phyloP scores from a whole-genome alignment of 2,888 invertebrate species.

The Drosophila formosana region DNA sequence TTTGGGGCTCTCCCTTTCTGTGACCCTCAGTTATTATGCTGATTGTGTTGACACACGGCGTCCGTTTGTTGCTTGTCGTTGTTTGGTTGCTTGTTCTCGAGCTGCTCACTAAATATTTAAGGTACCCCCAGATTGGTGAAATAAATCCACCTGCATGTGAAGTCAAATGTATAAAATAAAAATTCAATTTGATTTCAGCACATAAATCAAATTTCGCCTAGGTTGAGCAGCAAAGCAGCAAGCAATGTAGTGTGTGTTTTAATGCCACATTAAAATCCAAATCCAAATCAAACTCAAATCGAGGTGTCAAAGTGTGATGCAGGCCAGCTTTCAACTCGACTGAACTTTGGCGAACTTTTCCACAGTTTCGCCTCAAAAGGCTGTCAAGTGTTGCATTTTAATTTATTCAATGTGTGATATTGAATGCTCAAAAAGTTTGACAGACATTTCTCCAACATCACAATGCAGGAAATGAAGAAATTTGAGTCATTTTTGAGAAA shows the following conservation, averaged over 20 bases:
- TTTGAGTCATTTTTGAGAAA: background rate
- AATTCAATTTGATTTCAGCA: constrained; percentile 49
- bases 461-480: constrained; percentile 6
- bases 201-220: constrained; percentile 26
- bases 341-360: constrained; percentile 8
- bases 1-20: constrained; percentile 13
- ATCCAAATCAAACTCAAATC: constrained; percentile 12
- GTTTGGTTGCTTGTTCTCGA: constrained; percentile 4
- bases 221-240: constrained; percentile 38
- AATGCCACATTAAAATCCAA: constrained; percentile 8
- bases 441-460: constrained; percentile 13
- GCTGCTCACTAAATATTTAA: constrained; percentile 23
- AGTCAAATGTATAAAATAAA: constrained; percentile 53
- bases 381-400: constrained; percentile 18
- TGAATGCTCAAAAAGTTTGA: constrained; percentile 8
- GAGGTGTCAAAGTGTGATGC: constrained; percentile 13
- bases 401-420: constrained; percentile 25
- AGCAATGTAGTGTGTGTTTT: constrained; percentile 4
- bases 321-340: background rate
- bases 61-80: constrained; percentile 13
- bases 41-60: constrained; percentile 60
- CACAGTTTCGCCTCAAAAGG: background rate
- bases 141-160: background rate
- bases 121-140: constrained; percentile 1
- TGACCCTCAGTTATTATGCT: constrained; percentile 60